Evolutionary conservation across 2,797 vertebrate genomes (phyloP), one percentile per base, ranked within the genome.

Genomic region (Gadopsis bispinosus): DNA sequence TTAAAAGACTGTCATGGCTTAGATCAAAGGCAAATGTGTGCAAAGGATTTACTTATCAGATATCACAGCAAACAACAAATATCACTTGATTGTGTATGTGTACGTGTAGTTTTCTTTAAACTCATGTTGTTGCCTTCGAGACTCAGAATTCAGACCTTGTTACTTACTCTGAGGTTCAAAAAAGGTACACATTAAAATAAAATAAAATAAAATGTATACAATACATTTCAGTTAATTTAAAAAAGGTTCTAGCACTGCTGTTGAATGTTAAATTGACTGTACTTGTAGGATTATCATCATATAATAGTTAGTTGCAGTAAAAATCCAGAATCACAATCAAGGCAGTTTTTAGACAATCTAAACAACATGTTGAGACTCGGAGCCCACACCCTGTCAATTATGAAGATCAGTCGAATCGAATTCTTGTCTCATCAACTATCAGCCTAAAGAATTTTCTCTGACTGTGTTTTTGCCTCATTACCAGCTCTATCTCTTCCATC

Each of bases 401-500:
- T 55, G 20, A 50, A 14, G 29, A 66, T 53, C 2, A 20, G 7
- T 35, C n/a, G 16, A 14, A 61, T 50, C 6, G n/a, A n/a, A n/a
- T n/a, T n/a, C n/a, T 66, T 55, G 19, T 55, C 20, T 73, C 43
- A 65, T 75, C 26, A 65, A 31, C 50, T 10, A 19, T 56, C 8
- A 66, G 37, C 20, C 51, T 12, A 58, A 43, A 35, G 14, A 41
- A n/a, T 69, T 35, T 22, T 79, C 20, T 55, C n/a, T 50, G 56
- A 14, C 26, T 51, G 4, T 16, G 53, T 53, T 33, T 77, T 58
- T 31, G 19, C 41, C 8, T 76, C 61, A 48, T 54, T 41, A 22
- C 5, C 43, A 33, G 41, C 37, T 33, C 26, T 80, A 73, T 75
- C 68, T 39, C 55, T 58, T 20, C 64, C 55, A 79, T 80, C 10